Evolutionary conservation across 2,888 invertebrate genomes (phyloP), one percentile per base, ranked within the genome.

Genomic region (Ophonus ardosiacus): DNA sequence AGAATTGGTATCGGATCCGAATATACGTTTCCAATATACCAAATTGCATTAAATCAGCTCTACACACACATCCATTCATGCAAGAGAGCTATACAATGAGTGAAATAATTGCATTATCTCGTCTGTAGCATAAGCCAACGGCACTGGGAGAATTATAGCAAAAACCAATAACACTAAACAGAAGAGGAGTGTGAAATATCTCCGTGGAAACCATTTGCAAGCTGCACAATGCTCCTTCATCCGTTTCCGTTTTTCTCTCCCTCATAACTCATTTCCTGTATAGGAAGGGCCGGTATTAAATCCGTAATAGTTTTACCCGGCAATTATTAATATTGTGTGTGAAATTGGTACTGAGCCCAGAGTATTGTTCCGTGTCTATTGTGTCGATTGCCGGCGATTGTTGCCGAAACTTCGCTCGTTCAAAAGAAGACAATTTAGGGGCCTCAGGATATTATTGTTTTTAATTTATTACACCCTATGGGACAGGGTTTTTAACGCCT

Each of bases 321-420:
- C 79, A 79, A 79, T 79, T 79, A 79, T 79, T 79, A 79, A 79
- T 79, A 79, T 79, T 79, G 79, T 79, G 51, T 76, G 79, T 56
- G 79, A 57, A 79, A 63, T 63, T 63, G 63, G 63, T 24, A 63
- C 18, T 10, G 21, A 24, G n/a, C 10, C 18, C 21, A 13, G 63
- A 18, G 63, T 63, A 63, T 63, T 63, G 63, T 63, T 63, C 59
- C 15, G 0, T 7, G 7, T 7, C 63, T 63, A 63, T 63, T 63
- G 63, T 63, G 63, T 63, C 63, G 24, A 24, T 18, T 13, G 63
- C 59, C 59, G 15, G 15, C 56, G 5, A 31, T 31, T 31, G 31
- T 51, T 10, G 43, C 13, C 13, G 43, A 13, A 5, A 51, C 43
- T 51, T 51, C 13, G 5, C 43, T 51, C 43, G 43, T 51, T 51